Evolutionary conservation across 2,113 vertebrate genomes (phyloP), one percentile per base, ranked within the genome.

Genomic region (Melanocharis versteri): DNA sequence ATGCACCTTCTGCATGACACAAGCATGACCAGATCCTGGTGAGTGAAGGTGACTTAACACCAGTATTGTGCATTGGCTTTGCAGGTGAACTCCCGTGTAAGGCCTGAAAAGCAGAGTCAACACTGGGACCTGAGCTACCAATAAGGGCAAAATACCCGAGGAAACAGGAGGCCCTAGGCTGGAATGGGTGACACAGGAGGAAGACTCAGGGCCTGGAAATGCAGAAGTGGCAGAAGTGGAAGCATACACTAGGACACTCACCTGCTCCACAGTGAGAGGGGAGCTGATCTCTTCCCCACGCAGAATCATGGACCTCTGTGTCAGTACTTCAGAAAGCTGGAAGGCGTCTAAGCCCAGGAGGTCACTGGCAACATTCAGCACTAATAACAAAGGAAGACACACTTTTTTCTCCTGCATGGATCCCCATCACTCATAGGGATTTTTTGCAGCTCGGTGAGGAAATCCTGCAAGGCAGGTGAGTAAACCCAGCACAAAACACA

Each of bases 271-370:
- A 47, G 98, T 99, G 62, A 99, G 99, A 18, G 99, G 99, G n/a
- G 99, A 99, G 96, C 99, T 99, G 96, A 99, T 99, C 96, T 99
- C 99, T 92, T 99, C 99, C 82, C 99, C 99, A 85, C 99, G 98
- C 60, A 99, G 98, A 96, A 99, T 99, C 97, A 99, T 99, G 90
- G 99, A 99, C 77, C 99, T 98, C 97, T 99, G 99, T 9, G 99
- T 99, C 94, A 99, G 97, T 78, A 99, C 99, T 95, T 99, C 99
- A 18, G 98, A 99, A 57, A 99, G 96, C 96, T 99, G 99, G 96
- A 99, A 99, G 70, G 97, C 97, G 2, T 99, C 99, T 97, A 99
- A 97, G 50, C 99, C 99, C 94, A 99, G 96, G 51, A 99, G 98
- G 51, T 99, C 99, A 57, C 99, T 99, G 95, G 98, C 98, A 66